These are phyloP conservation scores for Muscicapa comitata DNA, from an alignment of 2,797 vertebrate genomes.

Conservation along the genomic window DNA sequence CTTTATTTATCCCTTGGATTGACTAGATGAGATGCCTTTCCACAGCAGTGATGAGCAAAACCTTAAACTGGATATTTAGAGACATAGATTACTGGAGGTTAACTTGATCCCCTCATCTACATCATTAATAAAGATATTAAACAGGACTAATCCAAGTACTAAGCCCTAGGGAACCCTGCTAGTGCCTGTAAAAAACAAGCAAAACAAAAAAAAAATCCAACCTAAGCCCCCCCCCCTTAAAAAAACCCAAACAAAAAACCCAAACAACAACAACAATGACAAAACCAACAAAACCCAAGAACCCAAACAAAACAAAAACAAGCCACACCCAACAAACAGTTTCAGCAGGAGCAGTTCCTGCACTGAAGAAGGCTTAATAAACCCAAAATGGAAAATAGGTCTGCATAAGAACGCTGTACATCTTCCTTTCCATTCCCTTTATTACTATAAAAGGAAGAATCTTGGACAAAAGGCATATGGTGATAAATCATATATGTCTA, in stretches of 20 bases:
- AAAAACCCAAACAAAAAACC: no score
- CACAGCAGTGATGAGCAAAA: not conserved
- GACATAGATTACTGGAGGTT: not conserved
- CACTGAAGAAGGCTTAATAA: not conserved
- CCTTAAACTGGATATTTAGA: not conserved
- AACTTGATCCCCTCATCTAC: not conserved
- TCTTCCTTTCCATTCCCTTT: not conserved
- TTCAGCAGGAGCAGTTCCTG: not conserved
- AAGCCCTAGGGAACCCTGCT: not conserved
- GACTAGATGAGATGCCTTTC: not conserved
- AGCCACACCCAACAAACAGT: rapidly evolving
- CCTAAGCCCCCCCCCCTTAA: no score
- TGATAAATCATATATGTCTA: not conserved
- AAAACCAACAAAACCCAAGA: not conserved
- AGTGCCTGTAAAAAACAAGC: not conserved
- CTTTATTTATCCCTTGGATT: not conserved
- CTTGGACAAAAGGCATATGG: not conserved
- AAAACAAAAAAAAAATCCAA: not conserved
- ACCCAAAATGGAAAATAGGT: not conserved
- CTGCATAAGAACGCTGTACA: not conserved
- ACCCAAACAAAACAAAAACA: rapidly evolving
- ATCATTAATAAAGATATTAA: not conserved
- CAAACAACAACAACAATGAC: no score
- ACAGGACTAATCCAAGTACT: not conserved
- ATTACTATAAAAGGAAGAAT: not conserved